Evolutionary conservation across 2,888 invertebrate genomes (phyloP), one percentile per base, ranked within the genome.

Genomic region (Stramonita haemastoma): DNA sequence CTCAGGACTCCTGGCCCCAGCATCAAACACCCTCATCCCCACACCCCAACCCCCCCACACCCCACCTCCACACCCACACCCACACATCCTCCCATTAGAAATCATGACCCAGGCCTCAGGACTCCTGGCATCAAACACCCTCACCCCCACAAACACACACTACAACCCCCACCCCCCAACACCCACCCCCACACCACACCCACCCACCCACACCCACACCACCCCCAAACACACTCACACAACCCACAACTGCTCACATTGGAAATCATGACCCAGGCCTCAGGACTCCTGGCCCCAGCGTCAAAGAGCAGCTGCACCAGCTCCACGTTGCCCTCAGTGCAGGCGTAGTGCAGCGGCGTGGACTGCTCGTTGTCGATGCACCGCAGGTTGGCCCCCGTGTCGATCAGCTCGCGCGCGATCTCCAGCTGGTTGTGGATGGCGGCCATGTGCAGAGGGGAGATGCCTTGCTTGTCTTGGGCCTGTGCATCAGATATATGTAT

Each of bases 281-380:
- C 95, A 13, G 91, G 91, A 66, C 90, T 90, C 84, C 93, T 91
- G 56, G 94, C 98, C 0, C 97, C 98, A n/a, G 97, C 97, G 90
- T 97, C 97, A 90, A 98, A 96, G 91, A 98, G 95, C 92, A 97
- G 96, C 96, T 97, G 96, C 13, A 95, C 95, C 66, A 96, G 94
- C 56, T 94, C 94, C 17, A 94, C 89, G 89, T 95, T 95, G 26
- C 96, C 96, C 94, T 97, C 98, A 92, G 98, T 97, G 88, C 98
- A 98, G 0, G 98, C 98, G 95, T 98, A 98, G 95, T 98, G 98
- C 91, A 98, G 96, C 0, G 98, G 97, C 79, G 98, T 98, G 91
- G 97, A 97, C 89, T 94, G 89, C 60, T 96, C 95, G 46, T 95
- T 94, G 91, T 95, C 95, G 32, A 91, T 91, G 90, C 95, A 95